Percentiles rank a stretch among this genome's conserved stretches.
Conservation (phyloP, 35 echinoderm and acorn worm genomes). For the Patiria miniata region DNA sequence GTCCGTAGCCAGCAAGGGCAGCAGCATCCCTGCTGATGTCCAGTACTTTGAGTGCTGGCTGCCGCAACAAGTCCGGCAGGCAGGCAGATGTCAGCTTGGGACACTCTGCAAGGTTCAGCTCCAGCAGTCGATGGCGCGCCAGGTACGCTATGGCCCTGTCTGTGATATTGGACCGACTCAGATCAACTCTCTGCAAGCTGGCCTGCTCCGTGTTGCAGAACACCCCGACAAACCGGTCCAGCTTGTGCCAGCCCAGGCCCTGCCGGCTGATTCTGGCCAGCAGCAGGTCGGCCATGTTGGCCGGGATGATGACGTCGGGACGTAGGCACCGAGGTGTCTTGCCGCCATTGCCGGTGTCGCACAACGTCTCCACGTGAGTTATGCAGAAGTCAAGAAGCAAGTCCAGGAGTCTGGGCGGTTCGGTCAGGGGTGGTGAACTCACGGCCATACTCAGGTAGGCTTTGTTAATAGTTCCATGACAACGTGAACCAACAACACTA, state of each 20-base stretch:
- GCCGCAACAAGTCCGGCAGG: conserved; percentile 51
- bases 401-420: conserved; percentile 54
- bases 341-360: conserved; percentile 39
- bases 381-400: conserved; percentile 42
- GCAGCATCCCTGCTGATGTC: conserved; percentile 55
- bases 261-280: conserved; percentile 41
- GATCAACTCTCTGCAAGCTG: conserved; percentile 61
- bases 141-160: conserved; percentile 54
- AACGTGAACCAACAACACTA: too few species aligned
- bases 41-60: conserved; percentile 53
- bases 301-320: conserved; percentile 54
- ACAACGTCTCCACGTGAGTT: conserved; percentile 50
- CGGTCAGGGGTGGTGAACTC: not conserved
- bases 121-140: conserved; percentile 63
- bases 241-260: conserved; percentile 25
- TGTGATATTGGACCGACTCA: conserved; percentile 52
- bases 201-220: conserved; percentile 66
- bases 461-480: too few species aligned
- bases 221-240: conserved; percentile 27
- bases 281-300: conserved; percentile 68
- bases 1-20: conserved; percentile 43
- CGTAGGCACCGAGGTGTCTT: conserved; percentile 30
- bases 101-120: conserved; percentile 77
- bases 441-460: conserved; percentile 34
- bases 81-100: conserved; percentile 39